Conservation (phyloP, 2,797 vertebrate species). For the Fistularia commersonii region DNA sequence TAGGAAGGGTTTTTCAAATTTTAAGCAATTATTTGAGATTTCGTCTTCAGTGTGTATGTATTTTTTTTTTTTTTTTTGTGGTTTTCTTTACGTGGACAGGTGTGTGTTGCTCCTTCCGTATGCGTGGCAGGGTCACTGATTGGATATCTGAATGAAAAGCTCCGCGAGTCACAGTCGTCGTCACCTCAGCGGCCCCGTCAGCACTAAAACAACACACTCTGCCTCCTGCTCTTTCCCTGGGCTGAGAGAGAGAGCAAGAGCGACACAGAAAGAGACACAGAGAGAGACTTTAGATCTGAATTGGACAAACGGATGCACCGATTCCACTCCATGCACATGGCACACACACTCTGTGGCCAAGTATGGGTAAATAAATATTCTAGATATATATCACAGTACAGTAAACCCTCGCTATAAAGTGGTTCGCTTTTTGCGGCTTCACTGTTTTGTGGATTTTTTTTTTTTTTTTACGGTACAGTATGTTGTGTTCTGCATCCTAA, state of each 20-base stretch:
- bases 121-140: slow-evolving; percentile 50
- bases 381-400: neutral
- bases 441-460: too few relatives aligned
- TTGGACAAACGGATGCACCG: slow-evolving; percentile 9
- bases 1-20: slow-evolving; percentile 20
- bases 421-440: too few relatives aligned
- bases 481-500: too few relatives aligned
- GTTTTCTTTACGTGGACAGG: slow-evolving; percentile 10
- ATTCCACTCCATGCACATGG: slow-evolving; percentile 25
- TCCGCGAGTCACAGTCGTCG: slow-evolving; percentile 45
- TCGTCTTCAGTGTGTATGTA: slow-evolving; percentile 15
- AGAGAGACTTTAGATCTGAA: slow-evolving; percentile 1
- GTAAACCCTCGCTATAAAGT: too few relatives aligned
- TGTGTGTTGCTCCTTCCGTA: slow-evolving; percentile 27
- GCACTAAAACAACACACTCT: slow-evolving; percentile 78
- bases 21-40: slow-evolving; percentile 5
- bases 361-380: neutral
- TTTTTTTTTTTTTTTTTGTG: slow-evolving; percentile 8
- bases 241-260: slow-evolving; percentile 50
- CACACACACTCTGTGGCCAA: slow-evolving; percentile 9
- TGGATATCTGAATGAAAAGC: slow-evolving; percentile 45
- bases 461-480: too few relatives aligned
- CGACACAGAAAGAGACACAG: slow-evolving; percentile 13
- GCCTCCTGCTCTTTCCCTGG: slow-evolving; percentile 77
- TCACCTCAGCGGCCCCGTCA: slow-evolving; percentile 43